phyloP scores from a whole-genome alignment of 1,140 invertebrate species.

The Conus betulinus region DNA sequence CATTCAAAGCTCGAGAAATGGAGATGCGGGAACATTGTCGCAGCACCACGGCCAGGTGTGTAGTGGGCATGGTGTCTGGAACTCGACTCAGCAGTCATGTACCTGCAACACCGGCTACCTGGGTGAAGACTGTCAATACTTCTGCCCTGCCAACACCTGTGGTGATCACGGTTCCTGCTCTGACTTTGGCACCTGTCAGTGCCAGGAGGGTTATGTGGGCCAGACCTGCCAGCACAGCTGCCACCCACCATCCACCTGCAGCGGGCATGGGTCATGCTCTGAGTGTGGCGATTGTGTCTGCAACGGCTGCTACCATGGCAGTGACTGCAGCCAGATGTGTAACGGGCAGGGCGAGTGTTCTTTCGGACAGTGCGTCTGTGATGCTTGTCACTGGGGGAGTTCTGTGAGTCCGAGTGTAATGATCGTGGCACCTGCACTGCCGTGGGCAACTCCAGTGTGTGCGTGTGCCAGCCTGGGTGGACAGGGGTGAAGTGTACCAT shows the following conservation, averaged over 20 bases:
- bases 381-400: constrained; percentile 59
- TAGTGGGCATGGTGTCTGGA: constrained; percentile 56
- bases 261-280: constrained; percentile 58
- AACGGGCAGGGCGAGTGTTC: constrained; percentile 58
- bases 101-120: constrained; percentile 49
- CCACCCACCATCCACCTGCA: constrained; percentile 54
- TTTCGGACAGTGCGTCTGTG: constrained; percentile 58
- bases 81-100: constrained; percentile 37
- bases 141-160: constrained; percentile 52
- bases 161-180: constrained; percentile 58
- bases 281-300: constrained; percentile 60
- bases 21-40: constrained; percentile 40
- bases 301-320: constrained; percentile 63
- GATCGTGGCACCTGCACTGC: constrained; percentile 54
- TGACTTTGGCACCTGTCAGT: constrained; percentile 55
- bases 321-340: constrained; percentile 58
- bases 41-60: constrained; percentile 45
- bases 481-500: constrained; percentile 58
- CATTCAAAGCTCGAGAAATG: constrained; percentile 1
- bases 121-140: constrained; percentile 61
- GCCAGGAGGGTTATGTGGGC: constrained; percentile 58
- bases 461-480: constrained; percentile 59
- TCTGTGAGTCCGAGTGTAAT: constrained; percentile 65
- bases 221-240: constrained; percentile 61
- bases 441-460: constrained; percentile 20